These are phyloP conservation scores for Pemphigus obesinymphae DNA, from an alignment of 1,140 invertebrate species.

Conservation along the genomic window DNA sequence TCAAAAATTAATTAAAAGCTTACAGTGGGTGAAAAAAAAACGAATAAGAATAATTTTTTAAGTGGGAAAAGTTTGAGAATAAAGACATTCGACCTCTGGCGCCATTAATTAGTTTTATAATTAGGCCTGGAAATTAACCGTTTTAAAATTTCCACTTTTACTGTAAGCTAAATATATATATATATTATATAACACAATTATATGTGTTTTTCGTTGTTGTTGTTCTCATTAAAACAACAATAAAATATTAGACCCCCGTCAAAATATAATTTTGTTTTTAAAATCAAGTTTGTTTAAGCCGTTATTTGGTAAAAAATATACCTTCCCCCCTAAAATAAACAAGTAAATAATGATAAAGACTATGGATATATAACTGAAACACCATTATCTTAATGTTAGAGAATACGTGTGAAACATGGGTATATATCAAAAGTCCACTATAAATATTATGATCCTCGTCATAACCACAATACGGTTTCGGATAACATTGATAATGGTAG, in stretches of 20 bases:
- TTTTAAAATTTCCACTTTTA: slow-evolving; percentile 31
- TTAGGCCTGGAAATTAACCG: slow-evolving; percentile 29
- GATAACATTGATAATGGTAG: no score
- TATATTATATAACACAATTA: no score
- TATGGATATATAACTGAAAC: neutral
- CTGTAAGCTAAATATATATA: neutral
- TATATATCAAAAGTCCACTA: no score
- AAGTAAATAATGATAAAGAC: slow-evolving; percentile 2
- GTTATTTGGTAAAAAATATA: slow-evolving; percentile 8
- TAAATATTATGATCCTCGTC: no score
- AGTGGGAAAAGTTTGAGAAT: slow-evolving; percentile 34
- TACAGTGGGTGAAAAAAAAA: neutral
- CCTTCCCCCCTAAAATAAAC: slow-evolving; percentile 13
- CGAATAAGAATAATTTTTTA: slow-evolving; percentile 24
- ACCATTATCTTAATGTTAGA: slow-evolving; percentile 16
- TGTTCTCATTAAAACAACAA: slow-evolving; percentile 33
- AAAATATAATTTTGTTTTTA: slow-evolving; percentile 9
- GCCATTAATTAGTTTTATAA: slow-evolving; percentile 40
- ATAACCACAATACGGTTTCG: no score
- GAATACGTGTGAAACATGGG: no score
- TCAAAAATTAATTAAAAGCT: slow-evolving; percentile 41
- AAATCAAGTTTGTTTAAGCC: slow-evolving; percentile 1
- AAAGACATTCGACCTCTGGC: slow-evolving; percentile 11
- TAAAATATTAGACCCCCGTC: neutral
- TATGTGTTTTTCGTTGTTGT: neutral